Evolutionary conservation across 2,113 vertebrate species (phyloP), one percentile per base, ranked within the genome.

Genomic region (Pluvialis apricaria): DNA sequence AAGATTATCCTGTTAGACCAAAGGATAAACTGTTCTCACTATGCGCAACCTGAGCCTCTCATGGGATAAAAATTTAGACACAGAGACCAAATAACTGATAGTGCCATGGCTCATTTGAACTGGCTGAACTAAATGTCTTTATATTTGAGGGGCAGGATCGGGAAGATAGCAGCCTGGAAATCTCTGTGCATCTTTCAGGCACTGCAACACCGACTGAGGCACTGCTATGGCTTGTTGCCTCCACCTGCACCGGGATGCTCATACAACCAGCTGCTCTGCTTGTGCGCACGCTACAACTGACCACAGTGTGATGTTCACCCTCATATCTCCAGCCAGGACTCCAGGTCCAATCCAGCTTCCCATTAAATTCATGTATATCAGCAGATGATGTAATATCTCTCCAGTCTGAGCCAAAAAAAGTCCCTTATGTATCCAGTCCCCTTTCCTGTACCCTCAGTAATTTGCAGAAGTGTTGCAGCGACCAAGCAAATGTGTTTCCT

Each of bases 1-100:
- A 8, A 61, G 91, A 96, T 91, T 90, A 96, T 85, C 55, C 71
- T 13, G 6, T 91, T 73, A 94, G 86, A 61, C 29, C 73, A 13
- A 31, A 79, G 91, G 91, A 89, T 95, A 92, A 95, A 94, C 52
- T 1, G 29, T 95, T 60, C 96, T 57, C 91, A 6, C 78, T 17
- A 16, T 0, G 6, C 0, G 10, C 70, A 61, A 79, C 52, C 17
- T 4, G 54, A 95, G 52, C 47, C 57, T 57, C 82, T 76, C 34
- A 0, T 2, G 62, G 87, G 80, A 47, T 10, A 42, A 58, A 32
- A 28, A 65, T 90, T 88, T 79, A 84, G 73, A 76, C 52, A 19
- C 28, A 19, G 45, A 89, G 22, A 72, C 29, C 32, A 19, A 93
- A 78, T 7, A 20, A 38, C 49, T 29, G 86, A 49, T 3, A 10